Evolutionary conservation across 2,797 vertebrate species (phyloP).

Genomic region (Megaceryle alcyon): DNA sequence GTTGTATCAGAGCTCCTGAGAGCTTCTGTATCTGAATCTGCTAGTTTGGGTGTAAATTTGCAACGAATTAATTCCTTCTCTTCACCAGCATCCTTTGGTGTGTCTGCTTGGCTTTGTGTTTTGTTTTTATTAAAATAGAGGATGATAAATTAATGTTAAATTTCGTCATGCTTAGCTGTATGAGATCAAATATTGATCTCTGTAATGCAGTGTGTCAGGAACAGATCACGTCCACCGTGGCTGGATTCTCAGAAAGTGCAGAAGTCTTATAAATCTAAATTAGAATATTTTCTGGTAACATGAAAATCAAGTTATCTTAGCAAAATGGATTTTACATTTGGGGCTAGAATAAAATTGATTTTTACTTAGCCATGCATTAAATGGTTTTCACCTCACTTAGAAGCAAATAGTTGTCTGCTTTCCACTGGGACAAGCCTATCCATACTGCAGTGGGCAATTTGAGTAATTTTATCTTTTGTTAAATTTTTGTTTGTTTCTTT

Average conservation of each 20-base stretch:
- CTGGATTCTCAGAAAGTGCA: not conserved
- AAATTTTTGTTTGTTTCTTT: not conserved
- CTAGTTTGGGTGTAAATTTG: not conserved
- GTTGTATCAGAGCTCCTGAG: not conserved
- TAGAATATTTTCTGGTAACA: not conserved
- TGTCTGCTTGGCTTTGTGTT: not conserved
- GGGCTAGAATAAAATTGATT: slow-evolving; percentile 13
- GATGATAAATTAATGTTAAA: not conserved
- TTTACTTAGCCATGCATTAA: slow-evolving; percentile 9
- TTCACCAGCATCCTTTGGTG: not conserved
- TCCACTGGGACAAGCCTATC: not conserved
- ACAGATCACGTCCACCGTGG: accelerated
- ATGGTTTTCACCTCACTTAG: not conserved
- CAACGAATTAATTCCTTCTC: not conserved
- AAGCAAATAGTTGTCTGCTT: not conserved
- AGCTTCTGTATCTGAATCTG: not conserved
- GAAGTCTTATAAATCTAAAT: not conserved
- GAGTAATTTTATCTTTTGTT: not conserved
- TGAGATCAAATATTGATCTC: not conserved
- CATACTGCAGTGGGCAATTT: not conserved
- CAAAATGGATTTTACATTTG: slow-evolving; percentile 20
- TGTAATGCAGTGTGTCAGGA: accelerated
- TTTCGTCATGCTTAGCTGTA: not conserved
- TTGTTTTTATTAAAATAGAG: not conserved
- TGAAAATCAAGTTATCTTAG: not conserved